A percentile compares a stretch with the other conserved stretches of the same genome.
Conservation (phyloP, 2,113 vertebrate species). For the Myiozetetes cayanensis region DNA sequence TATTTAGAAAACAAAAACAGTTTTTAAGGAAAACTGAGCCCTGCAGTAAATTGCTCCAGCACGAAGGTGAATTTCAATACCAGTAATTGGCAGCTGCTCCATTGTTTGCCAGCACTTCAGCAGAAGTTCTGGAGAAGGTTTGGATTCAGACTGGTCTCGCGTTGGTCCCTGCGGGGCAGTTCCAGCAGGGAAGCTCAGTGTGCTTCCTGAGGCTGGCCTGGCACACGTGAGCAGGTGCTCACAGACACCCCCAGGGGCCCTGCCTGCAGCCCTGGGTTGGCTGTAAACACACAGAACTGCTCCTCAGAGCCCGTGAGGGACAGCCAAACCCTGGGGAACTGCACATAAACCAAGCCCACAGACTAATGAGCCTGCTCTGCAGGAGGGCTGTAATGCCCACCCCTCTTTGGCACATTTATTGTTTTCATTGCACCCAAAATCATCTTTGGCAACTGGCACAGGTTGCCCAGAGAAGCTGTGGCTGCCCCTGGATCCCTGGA, state of each 20-base stretch:
- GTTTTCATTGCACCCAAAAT: neutral
- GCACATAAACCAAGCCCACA: neutral
- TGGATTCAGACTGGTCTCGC: neutral
- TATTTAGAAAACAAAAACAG: neutral
- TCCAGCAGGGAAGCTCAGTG: neutral
- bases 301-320: neutral
- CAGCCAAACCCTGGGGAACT: neutral
- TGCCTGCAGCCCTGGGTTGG: neutral
- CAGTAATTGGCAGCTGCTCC: neutral
- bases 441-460: neutral
- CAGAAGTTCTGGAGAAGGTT: neutral
- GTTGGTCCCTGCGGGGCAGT: neutral
- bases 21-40: neutral
- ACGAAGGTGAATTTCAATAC: neutral
- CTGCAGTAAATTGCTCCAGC: neutral
- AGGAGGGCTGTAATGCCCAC: neutral
- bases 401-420: accelerated
- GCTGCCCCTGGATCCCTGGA: neutral
- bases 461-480: neutral
- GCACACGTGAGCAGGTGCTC: neutral
- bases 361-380: neutral
- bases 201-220: neutral
- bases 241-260: neutral
- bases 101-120: neutral
- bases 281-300: accelerated